phyloP scores from a whole-genome alignment of 2,113 vertebrate genomes.

The Brachypodius melanocephalos region DNA sequence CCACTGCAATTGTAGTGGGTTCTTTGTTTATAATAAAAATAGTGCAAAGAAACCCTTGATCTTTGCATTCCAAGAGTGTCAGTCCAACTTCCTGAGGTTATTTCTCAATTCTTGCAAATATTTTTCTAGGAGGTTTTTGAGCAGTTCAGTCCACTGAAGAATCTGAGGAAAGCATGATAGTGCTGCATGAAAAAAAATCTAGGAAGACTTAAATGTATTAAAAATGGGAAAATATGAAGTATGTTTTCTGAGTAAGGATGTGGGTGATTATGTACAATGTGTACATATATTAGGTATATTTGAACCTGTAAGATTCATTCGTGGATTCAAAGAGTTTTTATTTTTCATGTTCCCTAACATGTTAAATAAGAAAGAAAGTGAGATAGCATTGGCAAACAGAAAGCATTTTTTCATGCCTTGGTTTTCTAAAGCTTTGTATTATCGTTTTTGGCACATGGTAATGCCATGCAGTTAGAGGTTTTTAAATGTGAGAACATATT shows the following conservation, averaged over 20 bases:
- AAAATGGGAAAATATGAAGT: neutral
- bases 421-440: neutral
- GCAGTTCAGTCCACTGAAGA: neutral
- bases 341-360: neutral
- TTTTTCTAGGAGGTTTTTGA: constrained; percentile 44
- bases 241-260: neutral
- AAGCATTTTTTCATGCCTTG: neutral
- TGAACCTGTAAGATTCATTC: neutral
- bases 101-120: constrained; percentile 24
- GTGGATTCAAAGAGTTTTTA: neutral
- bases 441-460: neutral
- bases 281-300: neutral
- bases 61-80: constrained; percentile 42
- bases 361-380: neutral
- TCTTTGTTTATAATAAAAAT: constrained; percentile 44
- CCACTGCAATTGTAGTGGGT: constrained; percentile 13
- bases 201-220: neutral
- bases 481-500: neutral
- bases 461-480: neutral
- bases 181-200: neutral
- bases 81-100: constrained; percentile 21
- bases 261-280: neutral
- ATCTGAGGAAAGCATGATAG: neutral
- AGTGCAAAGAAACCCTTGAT: constrained; percentile 53
- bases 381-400: neutral